Conservation (phyloP, 2,113 vertebrate genomes). For the Alexandromys fortis region DNA sequence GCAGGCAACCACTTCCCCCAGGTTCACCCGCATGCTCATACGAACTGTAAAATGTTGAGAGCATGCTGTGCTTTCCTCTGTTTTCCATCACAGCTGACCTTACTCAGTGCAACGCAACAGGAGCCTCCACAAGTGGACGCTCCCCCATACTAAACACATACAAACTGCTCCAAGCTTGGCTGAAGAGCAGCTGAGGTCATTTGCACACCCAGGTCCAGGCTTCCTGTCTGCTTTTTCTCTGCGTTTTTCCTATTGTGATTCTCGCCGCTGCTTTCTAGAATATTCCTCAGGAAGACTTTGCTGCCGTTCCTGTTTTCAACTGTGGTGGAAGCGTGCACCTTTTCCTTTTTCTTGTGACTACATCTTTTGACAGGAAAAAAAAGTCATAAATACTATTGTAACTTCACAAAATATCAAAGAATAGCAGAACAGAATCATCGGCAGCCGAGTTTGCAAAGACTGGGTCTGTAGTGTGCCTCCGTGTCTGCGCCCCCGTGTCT, state of each 20-base stretch:
- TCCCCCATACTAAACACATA: background rate
- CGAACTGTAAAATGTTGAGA: background rate
- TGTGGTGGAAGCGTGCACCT: background rate
- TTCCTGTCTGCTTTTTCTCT: background rate
- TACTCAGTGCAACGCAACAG: slow-evolving; percentile 3
- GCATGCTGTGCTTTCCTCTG: background rate
- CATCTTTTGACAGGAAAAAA: background rate
- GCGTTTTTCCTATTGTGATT: background rate
- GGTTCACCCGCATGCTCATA: slow-evolving; percentile 19
- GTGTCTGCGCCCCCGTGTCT: too few species aligned
- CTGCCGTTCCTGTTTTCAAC: background rate
- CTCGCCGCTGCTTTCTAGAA: background rate
- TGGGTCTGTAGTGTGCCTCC: too few species aligned
- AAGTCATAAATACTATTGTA: background rate
- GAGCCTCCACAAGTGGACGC: background rate
- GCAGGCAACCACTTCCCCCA: background rate
- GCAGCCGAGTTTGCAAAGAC: background rate
- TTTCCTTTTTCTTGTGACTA: background rate
- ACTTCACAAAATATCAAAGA: background rate
- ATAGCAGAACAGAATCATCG: background rate
- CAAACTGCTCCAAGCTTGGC: background rate
- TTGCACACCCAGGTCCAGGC: background rate
- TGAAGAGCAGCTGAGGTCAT: background rate
- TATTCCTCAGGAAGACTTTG: background rate
- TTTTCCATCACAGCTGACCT: slow-evolving; percentile 9